phyloP scores from a whole-genome alignment of 1,140 invertebrate species.

The Temnothorax nylanderi region DNA sequence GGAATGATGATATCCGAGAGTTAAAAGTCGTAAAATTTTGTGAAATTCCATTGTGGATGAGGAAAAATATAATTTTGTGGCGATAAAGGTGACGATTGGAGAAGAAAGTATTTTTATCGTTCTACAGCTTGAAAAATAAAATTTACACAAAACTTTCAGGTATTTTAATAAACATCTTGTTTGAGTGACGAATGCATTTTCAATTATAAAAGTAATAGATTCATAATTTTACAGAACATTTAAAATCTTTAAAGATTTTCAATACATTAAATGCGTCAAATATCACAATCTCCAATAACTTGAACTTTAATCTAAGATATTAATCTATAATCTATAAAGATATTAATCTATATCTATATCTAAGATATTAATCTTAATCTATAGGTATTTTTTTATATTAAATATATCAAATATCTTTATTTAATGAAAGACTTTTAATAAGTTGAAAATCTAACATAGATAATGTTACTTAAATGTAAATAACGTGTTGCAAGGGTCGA shows the following conservation, averaged over 20 bases:
- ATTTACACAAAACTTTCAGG: neutral
- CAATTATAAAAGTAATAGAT: neutral
- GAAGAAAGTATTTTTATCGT: neutral
- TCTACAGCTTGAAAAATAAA: neutral
- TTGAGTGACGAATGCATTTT: neutral
- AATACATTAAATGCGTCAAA: neutral
- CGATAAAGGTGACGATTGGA: neutral
- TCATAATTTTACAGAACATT: neutral
- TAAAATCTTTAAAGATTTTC: neutral
- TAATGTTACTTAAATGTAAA: neutral
- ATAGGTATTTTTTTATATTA: neutral
- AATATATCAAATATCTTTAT: neutral
- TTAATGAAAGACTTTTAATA: neutral
- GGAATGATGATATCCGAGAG: neutral
- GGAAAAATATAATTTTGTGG: neutral
- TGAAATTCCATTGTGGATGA: neutral
- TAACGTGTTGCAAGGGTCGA: neutral
- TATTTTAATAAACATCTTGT: neutral
- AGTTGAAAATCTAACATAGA: neutral
- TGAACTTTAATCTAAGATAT: neutral
- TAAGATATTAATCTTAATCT: no score
- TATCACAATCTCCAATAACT: neutral
- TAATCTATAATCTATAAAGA: no score
- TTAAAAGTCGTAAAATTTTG: neutral
- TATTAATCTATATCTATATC: no score